Conservation (phyloP, 2,113 vertebrate genomes). For the Atrichornis clamosus region DNA sequence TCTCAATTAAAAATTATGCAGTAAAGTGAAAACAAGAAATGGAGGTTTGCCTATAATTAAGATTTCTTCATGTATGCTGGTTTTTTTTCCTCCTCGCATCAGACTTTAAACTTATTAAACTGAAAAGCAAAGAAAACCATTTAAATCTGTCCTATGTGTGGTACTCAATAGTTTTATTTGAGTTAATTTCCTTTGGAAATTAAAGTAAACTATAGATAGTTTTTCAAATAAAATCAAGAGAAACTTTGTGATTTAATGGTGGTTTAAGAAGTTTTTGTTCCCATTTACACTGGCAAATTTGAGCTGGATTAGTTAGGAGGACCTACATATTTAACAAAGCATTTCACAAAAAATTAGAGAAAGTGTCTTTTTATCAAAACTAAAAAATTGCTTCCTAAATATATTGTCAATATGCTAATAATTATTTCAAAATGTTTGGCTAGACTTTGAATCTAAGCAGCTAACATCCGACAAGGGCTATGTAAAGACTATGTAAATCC, state of each 20-base stretch:
- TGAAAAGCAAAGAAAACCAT: not conserved
- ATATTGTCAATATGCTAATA: not conserved
- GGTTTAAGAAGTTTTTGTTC: not conserved
- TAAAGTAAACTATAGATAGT: not conserved
- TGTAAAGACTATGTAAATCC: constrained; percentile 1
- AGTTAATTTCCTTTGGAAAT: not conserved
- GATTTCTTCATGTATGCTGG: not conserved
- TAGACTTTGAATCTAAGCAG: not conserved
- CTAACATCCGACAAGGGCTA: not conserved
- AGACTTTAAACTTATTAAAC: not conserved
- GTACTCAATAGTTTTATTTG: not conserved
- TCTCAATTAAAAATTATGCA: not conserved
- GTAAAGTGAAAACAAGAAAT: not conserved
- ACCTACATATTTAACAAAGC: not conserved
- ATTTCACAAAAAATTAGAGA: not conserved
- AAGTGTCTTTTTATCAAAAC: not conserved
- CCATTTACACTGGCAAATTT: not conserved
- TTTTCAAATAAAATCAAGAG: not conserved
- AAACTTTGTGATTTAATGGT: not conserved
- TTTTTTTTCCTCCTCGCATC: not conserved
- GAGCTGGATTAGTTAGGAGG: not conserved
- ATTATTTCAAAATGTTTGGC: not conserved
- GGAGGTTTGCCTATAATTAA: not conserved
- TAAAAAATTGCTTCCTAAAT: not conserved
- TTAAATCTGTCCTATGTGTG: not conserved